Percentiles rank a stretch among this genome's conserved stretches.
These are phyloP conservation scores for Hydrochoerus hydrochaeris DNA, from an alignment of 2,113 vertebrate species.

Conservation along the genomic window DNA sequence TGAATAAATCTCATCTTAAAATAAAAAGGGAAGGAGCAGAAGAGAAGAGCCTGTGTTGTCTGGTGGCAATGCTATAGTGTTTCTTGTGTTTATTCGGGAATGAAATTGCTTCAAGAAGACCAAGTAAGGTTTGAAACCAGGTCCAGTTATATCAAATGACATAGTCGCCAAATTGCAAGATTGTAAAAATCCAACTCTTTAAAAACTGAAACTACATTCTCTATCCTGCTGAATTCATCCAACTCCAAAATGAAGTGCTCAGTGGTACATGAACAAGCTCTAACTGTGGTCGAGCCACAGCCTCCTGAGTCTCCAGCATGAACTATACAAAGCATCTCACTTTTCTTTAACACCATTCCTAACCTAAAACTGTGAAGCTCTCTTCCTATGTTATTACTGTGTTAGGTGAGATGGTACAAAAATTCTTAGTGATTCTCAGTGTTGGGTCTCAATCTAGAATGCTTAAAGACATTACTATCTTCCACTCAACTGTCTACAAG, in stretches of 20 bases:
- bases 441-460: background rate
- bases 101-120: conserved; percentile 20
- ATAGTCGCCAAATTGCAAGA: background rate
- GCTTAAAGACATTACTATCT: background rate
- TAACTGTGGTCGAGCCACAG: background rate
- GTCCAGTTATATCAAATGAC: background rate
- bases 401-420: background rate
- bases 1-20: conserved; percentile 32
- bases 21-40: background rate
- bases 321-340: accelerated
- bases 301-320: background rate
- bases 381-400: background rate
- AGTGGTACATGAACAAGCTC: accelerated
- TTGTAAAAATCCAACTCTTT: background rate
- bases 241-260: background rate
- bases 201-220: background rate
- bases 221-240: background rate
- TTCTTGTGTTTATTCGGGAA: background rate
- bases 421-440: background rate
- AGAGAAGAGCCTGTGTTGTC: background rate
- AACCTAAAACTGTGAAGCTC: background rate
- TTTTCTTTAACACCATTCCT: background rate
- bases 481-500: background rate
- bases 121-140: background rate
- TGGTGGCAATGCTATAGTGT: accelerated